These are phyloP conservation scores for Blennius ocellaris DNA, from an alignment of 2,113 vertebrate species.

Conservation along the genomic window DNA sequence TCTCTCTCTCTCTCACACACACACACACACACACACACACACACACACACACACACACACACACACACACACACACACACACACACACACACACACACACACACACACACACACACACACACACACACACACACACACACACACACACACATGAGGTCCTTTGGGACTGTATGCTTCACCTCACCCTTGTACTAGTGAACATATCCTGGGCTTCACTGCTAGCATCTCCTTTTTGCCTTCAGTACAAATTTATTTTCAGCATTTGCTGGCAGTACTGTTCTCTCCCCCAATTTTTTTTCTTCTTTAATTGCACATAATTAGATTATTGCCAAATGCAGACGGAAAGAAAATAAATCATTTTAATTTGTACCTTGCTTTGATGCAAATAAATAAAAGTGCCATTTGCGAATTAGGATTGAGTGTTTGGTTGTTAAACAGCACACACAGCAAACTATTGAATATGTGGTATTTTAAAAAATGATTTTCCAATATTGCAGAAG, in stretches of 20 bases:
- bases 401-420: constrained; percentile 39
- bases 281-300: neutral
- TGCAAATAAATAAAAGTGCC: constrained; percentile 41
- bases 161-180: constrained; percentile 79
- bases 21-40: neutral
- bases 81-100: constrained; percentile 11
- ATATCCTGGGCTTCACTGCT: constrained; percentile 51
- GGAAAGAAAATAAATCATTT: constrained; percentile 38
- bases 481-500: constrained; percentile 67
- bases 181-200: constrained; percentile 71
- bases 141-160: constrained; percentile 39
- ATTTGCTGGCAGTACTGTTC: neutral
- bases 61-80: constrained; percentile 45
- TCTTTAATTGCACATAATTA: neutral
- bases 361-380: constrained; percentile 23
- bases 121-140: constrained; percentile 43
- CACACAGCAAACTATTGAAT: constrained; percentile 59
- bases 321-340: constrained; percentile 12
- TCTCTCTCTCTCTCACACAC: too few species aligned
- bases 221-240: constrained; percentile 42
- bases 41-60: too few species aligned
- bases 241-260: constrained; percentile 38
- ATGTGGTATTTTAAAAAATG: constrained; percentile 59
- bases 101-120: neutral
- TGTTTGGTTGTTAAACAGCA: constrained; percentile 43